Percentiles rank a stretch among this genome's conserved stretches.
Evolutionary conservation across 2,888 invertebrate genomes (phyloP).

Genomic region (Agrilus mali): DNA sequence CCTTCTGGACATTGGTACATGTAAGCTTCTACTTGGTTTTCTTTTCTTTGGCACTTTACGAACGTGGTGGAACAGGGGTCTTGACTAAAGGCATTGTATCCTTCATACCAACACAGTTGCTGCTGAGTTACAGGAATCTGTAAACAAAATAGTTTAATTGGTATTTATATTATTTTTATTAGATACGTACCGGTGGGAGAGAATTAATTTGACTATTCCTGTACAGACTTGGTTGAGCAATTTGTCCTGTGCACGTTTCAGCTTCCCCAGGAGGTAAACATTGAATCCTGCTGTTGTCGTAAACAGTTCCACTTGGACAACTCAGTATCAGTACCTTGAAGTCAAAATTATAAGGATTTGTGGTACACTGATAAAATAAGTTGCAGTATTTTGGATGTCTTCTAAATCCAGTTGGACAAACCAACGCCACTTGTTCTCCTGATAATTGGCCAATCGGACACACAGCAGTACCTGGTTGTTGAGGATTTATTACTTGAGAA

Average conservation of each 20-base stretch:
- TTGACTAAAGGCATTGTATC: conserved; percentile 55
- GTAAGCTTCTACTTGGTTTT: conserved; percentile 47
- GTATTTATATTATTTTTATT: background rate
- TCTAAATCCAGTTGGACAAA: conserved; percentile 73
- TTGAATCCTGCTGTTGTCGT: conserved; percentile 57
- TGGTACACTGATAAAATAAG: conserved; percentile 72
- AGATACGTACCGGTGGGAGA: conserved; percentile 45
- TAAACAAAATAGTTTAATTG: conserved; percentile 16
- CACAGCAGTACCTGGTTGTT: conserved; percentile 14
- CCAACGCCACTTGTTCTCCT: conserved; percentile 55
- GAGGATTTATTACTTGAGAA: background rate
- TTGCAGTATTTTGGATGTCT: conserved; percentile 75
- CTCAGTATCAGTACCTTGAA: conserved; percentile 61
- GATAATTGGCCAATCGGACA: conserved; percentile 46
- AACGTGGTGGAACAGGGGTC: conserved; percentile 56
- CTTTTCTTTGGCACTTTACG: conserved; percentile 52
- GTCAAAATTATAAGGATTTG: conserved; percentile 49
- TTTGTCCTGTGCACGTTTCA: conserved; percentile 44
- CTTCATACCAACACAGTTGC: conserved; percentile 51
- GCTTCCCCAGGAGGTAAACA: conserved; percentile 54
- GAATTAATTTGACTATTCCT: conserved; percentile 40
- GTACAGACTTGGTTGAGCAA: conserved; percentile 41
- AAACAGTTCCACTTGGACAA: conserved; percentile 67
- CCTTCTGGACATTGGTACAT: conserved; percentile 66
- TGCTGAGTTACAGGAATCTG: conserved; percentile 50